These are phyloP conservation scores for Caenorhabditis brenneri DNA, from an alignment of 1,140 invertebrate species.

Conservation along the genomic window DNA sequence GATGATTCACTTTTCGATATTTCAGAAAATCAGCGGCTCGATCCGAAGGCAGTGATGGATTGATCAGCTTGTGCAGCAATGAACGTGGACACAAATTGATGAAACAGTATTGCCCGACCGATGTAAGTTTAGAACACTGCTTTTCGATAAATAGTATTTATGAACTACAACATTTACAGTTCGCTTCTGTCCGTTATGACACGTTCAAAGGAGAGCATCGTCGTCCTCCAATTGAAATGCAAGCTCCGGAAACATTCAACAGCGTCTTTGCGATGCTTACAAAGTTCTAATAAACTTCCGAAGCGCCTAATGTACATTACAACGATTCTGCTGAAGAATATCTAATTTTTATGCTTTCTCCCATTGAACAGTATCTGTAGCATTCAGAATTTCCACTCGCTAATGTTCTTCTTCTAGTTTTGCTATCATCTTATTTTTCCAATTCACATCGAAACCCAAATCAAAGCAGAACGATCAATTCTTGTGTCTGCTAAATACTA, in stretches of 20 bases:
- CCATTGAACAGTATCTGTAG: too few relatives aligned
- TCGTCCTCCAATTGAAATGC: slow-evolving; percentile 24
- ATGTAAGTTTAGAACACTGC: not conserved
- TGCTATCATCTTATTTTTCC: too few relatives aligned
- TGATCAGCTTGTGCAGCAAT: slow-evolving; percentile 29
- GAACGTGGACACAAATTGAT: slow-evolving; percentile 23
- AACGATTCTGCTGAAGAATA: too few relatives aligned
- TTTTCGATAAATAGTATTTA: not conserved
- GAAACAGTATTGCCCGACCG: slow-evolving; percentile 2
- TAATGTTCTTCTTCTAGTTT: too few relatives aligned
- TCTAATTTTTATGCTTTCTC: too few relatives aligned
- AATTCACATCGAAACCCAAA: too few relatives aligned
- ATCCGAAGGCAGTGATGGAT: not conserved
- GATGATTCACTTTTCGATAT: not conserved
- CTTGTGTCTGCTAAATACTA: too few relatives aligned
- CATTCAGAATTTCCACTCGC: too few relatives aligned
- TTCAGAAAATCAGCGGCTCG: slow-evolving; percentile 3
- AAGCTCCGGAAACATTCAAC: slow-evolving; percentile 1
- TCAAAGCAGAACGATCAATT: too few relatives aligned
- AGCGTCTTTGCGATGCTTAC: slow-evolving; percentile 16
- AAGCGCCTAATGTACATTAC: too few relatives aligned
- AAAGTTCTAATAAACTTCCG: not conserved
- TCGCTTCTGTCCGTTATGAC: slow-evolving; percentile 4
- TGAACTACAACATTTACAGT: not conserved
- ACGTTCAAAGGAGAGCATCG: slow-evolving; percentile 34